Conservation (phyloP, 2,888 invertebrate species). For the Meteorus cinctellus region DNA sequence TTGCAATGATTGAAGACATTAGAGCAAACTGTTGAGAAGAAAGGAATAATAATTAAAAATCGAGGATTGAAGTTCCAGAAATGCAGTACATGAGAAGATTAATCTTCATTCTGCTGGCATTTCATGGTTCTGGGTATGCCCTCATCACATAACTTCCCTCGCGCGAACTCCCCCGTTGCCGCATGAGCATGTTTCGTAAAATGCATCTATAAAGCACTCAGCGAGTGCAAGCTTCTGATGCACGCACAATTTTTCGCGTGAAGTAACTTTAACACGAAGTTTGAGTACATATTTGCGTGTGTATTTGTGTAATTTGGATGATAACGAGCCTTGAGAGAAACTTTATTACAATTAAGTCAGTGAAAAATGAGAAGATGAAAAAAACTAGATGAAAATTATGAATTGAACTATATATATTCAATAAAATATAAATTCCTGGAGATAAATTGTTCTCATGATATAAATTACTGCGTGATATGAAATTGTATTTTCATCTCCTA, state of each 20-base stretch:
- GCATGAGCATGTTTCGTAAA: constrained; percentile 52
- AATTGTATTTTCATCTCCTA: background rate
- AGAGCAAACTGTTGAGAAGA: background rate
- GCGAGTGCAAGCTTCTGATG: constrained; percentile 26
- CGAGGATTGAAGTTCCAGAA: background rate
- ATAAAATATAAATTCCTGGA: background rate
- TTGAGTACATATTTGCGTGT: constrained; percentile 28
- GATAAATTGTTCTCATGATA: background rate
- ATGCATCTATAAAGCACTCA: constrained; percentile 28
- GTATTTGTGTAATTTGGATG: constrained; percentile 21
- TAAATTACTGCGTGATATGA: background rate
- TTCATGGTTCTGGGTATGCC: no score
- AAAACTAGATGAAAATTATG: background rate
- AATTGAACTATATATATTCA: background rate
- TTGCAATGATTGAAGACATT: background rate
- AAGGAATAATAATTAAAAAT: background rate
- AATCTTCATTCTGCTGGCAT: no score
- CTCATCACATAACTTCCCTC: no score
- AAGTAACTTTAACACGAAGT: constrained; percentile 16
- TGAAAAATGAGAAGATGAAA: background rate
- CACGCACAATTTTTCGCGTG: constrained; percentile 19
- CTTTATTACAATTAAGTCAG: no score
- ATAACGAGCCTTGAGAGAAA: constrained; percentile 14
- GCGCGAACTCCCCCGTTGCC: constrained; percentile 2
- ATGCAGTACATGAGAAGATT: background rate